phyloP scores from a whole-genome alignment of 2,888 invertebrate genomes.

The Pseudoips prasinana region DNA sequence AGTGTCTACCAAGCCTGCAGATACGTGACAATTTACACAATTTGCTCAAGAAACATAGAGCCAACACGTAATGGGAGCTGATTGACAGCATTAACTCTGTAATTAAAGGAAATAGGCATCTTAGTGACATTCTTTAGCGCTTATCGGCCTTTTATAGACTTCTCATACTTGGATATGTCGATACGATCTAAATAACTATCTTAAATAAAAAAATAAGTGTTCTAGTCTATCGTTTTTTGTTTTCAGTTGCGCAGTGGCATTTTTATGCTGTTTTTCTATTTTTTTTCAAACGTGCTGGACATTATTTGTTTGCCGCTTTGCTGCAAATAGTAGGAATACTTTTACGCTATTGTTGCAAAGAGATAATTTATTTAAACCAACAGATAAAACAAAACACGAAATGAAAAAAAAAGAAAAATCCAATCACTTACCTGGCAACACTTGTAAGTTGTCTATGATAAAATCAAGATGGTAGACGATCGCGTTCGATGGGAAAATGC shows the following conservation, averaged over 20 bases:
- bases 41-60: slow-evolving; percentile 23
- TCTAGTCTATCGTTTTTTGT: too few relatives aligned
- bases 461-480: slow-evolving; percentile 57
- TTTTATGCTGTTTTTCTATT: too few relatives aligned
- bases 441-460: slow-evolving; percentile 41
- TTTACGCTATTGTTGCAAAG: too few relatives aligned
- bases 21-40: slow-evolving; percentile 13
- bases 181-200: not conserved
- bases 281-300: not conserved
- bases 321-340: too few relatives aligned
- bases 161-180: not conserved
- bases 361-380: too few relatives aligned
- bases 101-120: slow-evolving; percentile 29
- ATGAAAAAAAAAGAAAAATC: too few relatives aligned
- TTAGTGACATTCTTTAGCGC: slow-evolving; percentile 16
- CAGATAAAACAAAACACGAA: too few relatives aligned
- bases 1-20: slow-evolving; percentile 5
- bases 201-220: not conserved
- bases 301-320: not conserved
- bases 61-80: slow-evolving; percentile 16
- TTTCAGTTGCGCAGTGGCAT: too few relatives aligned
- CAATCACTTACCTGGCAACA: slow-evolving; percentile 49
- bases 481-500: slow-evolving; percentile 38
- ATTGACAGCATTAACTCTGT: slow-evolving; percentile 24
- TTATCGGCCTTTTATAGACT: slow-evolving; percentile 14